These are phyloP conservation scores for Hesperophylax magnus DNA, from an alignment of 1,140 invertebrate genomes.

Conservation along the genomic window DNA sequence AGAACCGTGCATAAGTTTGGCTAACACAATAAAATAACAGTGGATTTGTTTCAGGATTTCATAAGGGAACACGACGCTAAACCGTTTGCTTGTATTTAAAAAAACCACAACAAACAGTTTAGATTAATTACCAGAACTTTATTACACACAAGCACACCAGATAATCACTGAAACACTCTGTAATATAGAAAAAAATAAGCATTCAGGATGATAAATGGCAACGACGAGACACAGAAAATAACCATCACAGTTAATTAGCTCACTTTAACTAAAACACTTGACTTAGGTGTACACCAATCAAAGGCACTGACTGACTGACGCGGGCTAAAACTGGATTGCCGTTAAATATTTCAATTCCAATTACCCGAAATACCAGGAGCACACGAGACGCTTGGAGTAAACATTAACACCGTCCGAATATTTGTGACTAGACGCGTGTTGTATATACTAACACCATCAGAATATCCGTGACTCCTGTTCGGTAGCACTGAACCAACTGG, in stretches of 20 bases:
- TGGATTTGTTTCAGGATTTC: no score
- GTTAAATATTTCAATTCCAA: slow-evolving; percentile 13
- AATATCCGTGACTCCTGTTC: slow-evolving; percentile 12
- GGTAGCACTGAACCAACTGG: slow-evolving; percentile 12
- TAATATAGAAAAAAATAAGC: no score
- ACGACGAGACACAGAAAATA: neutral
- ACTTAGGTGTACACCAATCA: neutral
- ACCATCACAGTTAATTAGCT: neutral
- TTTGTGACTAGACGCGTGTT: neutral
- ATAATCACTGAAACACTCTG: no score
- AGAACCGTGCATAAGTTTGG: no score
- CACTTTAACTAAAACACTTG: neutral
- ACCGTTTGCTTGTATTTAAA: no score
- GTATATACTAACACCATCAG: no score
- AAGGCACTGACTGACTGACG: neutral
- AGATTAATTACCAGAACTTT: no score
- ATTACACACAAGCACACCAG: no score
- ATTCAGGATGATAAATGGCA: neutral
- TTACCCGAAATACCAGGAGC: slow-evolving; percentile 21
- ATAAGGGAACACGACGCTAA: no score
- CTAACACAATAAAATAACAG: no score
- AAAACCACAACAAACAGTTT: no score
- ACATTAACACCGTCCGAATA: no score
- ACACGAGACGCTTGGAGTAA: neutral
- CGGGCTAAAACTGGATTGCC: slow-evolving; percentile 1